Conservation (phyloP, 2,888 invertebrate species). For the Augochlorella aurata region DNA sequence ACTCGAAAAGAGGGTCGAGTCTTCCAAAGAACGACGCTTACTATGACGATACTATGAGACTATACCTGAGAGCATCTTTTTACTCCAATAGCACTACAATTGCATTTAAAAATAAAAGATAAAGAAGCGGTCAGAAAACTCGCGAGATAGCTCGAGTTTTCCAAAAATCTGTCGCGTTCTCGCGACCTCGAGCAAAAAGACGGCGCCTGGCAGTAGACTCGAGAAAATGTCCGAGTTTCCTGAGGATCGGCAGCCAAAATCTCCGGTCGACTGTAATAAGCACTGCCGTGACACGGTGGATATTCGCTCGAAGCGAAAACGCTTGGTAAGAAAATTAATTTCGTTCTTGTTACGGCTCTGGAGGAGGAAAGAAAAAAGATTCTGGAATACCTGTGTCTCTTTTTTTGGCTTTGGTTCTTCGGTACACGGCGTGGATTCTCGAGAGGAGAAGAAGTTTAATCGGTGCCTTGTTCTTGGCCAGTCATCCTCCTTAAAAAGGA, state of each 20-base stretch:
- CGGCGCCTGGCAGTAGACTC: not conserved
- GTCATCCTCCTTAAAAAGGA: conserved; percentile 54
- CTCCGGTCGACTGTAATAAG: not conserved
- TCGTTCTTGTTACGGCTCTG: conserved; percentile 24
- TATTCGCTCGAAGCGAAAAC: not conserved
- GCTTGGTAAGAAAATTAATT: conserved; percentile 51
- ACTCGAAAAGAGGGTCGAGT: too few relatives aligned
- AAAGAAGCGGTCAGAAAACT: too few relatives aligned
- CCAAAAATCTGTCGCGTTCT: too few relatives aligned
- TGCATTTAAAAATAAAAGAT: too few relatives aligned
- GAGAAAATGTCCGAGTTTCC: not conserved
- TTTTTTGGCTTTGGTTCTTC: not conserved
- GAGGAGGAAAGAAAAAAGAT: not conserved
- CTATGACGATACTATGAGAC: too few relatives aligned
- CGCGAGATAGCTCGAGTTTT: too few relatives aligned
- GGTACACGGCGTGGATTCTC: conserved; percentile 21
- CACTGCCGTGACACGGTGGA: not conserved
- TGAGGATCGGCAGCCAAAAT: not conserved
- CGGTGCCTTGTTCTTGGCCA: conserved; percentile 51
- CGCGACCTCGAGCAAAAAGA: too few relatives aligned
- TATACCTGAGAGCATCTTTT: too few relatives aligned
- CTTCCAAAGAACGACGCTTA: too few relatives aligned
- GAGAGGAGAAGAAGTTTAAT: conserved; percentile 50
- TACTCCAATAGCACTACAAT: too few relatives aligned
- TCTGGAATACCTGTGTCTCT: conserved; percentile 4